Evolutionary conservation across 1,140 invertebrate genomes (phyloP).

Genomic region (Caenorhabditis latens): DNA sequence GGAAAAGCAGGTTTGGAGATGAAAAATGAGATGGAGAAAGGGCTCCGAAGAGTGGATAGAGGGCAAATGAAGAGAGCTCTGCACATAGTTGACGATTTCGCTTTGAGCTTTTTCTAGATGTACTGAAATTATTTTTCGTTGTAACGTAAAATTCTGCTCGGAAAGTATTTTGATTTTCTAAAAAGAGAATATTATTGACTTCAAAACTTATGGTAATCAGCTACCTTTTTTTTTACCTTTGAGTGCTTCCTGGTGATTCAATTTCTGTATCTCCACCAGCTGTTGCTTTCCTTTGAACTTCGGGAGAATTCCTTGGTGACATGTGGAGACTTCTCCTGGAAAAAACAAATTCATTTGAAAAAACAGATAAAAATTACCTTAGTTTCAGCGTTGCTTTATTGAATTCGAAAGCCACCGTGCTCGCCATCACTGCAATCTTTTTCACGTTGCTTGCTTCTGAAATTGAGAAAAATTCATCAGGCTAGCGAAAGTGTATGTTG

Average conservation of each 20-base stretch:
- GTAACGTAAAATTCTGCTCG: no score
- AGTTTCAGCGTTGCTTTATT: slow-evolving; percentile 43
- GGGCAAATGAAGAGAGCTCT: slow-evolving; percentile 43
- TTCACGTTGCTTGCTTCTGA: slow-evolving; percentile 47
- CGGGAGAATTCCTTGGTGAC: slow-evolving; percentile 24
- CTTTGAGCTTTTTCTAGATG: slow-evolving; percentile 30
- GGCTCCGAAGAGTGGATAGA: slow-evolving; percentile 32
- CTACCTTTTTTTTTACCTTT: neutral
- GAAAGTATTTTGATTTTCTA: neutral
- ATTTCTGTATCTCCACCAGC: slow-evolving; percentile 17
- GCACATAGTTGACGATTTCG: slow-evolving; percentile 13
- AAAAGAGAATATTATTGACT: no score
- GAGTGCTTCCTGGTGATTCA: slow-evolving; percentile 15
- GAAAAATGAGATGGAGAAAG: slow-evolving; percentile 38
- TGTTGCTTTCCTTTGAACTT: slow-evolving; percentile 28
- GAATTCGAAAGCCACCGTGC: slow-evolving; percentile 42
- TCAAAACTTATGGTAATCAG: no score
- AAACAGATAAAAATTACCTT: neutral
- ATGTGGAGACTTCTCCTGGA: slow-evolving; percentile 24
- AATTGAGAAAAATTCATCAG: neutral
- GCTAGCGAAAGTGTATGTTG: no score
- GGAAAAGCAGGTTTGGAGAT: slow-evolving; percentile 44
- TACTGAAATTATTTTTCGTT: neutral
- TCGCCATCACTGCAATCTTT: slow-evolving; percentile 35
- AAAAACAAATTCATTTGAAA: neutral